A percentile compares a stretch with the other conserved stretches of the same genome.
These are phyloP conservation scores for Beris chalybata DNA, from an alignment of 2,888 invertebrate species.

Conservation along the genomic window DNA sequence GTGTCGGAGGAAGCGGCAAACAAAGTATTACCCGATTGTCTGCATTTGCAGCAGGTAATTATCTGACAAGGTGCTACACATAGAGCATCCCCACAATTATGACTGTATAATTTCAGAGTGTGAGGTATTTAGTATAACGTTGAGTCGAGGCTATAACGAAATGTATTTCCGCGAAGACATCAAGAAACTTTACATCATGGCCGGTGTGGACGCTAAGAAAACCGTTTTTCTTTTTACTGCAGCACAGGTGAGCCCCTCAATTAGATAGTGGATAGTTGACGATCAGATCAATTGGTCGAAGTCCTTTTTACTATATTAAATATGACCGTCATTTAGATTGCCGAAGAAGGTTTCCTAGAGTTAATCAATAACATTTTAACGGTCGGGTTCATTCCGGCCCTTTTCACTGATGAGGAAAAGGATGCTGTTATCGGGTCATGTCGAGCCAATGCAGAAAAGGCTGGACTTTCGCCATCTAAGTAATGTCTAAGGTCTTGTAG, in stretches of 20 bases:
- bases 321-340: constrained; percentile 57
- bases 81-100: background rate
- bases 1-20: constrained; percentile 90
- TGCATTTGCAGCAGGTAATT: constrained; percentile 74
- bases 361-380: constrained; percentile 90
- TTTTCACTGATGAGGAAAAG: constrained; percentile 88
- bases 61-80: background rate
- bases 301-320: background rate
- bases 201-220: constrained; percentile 78
- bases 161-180: constrained; percentile 82
- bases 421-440: constrained; percentile 74
- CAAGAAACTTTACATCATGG: constrained; percentile 73
- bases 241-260: constrained; percentile 62
- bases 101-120: constrained; percentile 59
- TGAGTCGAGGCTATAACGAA: constrained; percentile 86
- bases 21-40: constrained; percentile 78
- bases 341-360: constrained; percentile 83
- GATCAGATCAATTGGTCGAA: background rate
- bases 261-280: background rate
- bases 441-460: constrained; percentile 68
- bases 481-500: constrained; percentile 44
- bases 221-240: constrained; percentile 83
- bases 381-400: constrained; percentile 82
- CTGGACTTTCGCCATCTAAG: constrained; percentile 75
- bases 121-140: constrained; percentile 77